phyloP scores from a whole-genome alignment of 2,797 vertebrate genomes.

The Pseudomugil tenellus region DNA sequence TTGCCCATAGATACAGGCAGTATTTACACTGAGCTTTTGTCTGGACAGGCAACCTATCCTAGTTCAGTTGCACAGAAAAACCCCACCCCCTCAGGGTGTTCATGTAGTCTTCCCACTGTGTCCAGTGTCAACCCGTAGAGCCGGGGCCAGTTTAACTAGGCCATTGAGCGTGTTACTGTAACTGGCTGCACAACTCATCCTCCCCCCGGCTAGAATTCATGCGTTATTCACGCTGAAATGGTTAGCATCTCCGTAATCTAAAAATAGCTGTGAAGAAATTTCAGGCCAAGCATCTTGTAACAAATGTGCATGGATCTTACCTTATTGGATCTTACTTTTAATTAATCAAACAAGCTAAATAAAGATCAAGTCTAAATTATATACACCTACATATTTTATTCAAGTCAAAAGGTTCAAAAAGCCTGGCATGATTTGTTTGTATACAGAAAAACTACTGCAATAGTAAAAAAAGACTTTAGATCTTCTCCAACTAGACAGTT shows the following conservation, averaged over 20 bases:
- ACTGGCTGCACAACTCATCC: slow-evolving; percentile 60
- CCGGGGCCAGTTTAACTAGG: slow-evolving; percentile 67
- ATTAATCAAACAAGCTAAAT: background rate
- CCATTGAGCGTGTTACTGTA: slow-evolving; percentile 69
- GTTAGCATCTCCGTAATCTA: slow-evolving; percentile 68
- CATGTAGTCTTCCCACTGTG: slow-evolving; percentile 30
- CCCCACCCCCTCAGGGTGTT: slow-evolving; percentile 44
- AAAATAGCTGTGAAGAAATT: slow-evolving; percentile 72
- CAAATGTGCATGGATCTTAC: background rate
- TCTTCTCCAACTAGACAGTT: slow-evolving; percentile 32
- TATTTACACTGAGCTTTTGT: slow-evolving; percentile 79
- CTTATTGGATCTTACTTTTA: background rate
- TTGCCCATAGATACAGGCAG: slow-evolving; percentile 78
- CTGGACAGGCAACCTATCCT: slow-evolving; percentile 55
- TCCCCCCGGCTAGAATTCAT: slow-evolving; percentile 66
- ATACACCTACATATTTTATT: background rate
- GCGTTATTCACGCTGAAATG: slow-evolving; percentile 68
- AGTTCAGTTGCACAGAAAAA: slow-evolving; percentile 24
- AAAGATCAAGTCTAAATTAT: background rate
- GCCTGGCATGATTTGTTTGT: background rate
- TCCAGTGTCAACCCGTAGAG: slow-evolving; percentile 46
- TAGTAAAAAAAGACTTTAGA: background rate
- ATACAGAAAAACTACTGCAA: background rate
- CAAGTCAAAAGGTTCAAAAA: background rate
- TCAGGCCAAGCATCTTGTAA: slow-evolving; percentile 19